Percentiles rank a stretch among this genome's conserved stretches.
Conservation (phyloP, 2,113 vertebrate species). For the Elanus axillaris region DNA sequence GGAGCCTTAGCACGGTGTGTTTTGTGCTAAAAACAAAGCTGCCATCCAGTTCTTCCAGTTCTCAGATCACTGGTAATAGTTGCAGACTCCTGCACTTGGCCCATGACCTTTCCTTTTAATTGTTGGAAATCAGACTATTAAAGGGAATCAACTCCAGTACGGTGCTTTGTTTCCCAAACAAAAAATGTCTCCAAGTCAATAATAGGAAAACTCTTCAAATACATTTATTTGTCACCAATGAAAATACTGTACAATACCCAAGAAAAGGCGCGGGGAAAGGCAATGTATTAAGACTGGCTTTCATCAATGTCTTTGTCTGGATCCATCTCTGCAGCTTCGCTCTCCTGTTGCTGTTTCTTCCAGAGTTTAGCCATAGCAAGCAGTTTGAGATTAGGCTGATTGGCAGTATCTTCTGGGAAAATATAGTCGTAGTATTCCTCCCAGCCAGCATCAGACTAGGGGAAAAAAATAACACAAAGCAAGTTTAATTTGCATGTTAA, state of each 20-base stretch:
- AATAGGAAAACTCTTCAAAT: slow-evolving; percentile 22
- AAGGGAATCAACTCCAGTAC: neutral
- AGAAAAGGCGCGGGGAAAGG: neutral
- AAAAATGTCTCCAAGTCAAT: neutral
- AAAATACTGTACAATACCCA: slow-evolving; percentile 58
- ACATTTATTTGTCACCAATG: slow-evolving; percentile 50
- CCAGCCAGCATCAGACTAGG: slow-evolving; percentile 94
- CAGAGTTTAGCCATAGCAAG: slow-evolving; percentile 98
- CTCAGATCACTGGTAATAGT: neutral
- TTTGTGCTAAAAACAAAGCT: neutral
- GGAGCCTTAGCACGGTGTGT: neutral
- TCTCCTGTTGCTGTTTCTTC: slow-evolving; percentile 87
- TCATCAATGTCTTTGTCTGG: slow-evolving; percentile 68
- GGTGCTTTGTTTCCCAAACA: neutral
- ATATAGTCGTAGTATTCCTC: slow-evolving; percentile 99
- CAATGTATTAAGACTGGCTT: slow-evolving; percentile 56
- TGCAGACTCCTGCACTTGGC: neutral
- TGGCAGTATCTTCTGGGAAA: slow-evolving; percentile 96
- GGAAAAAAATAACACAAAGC: neutral
- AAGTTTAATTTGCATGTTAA: neutral
- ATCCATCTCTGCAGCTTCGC: slow-evolving; percentile 64
- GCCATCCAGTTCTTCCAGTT: neutral
- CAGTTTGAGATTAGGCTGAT: slow-evolving; percentile 97
- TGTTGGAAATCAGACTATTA: neutral
- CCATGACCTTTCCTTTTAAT: neutral